Evolutionary conservation across 1,140 invertebrate species (phyloP).

Genomic region (Drosophila biarmipes): DNA sequence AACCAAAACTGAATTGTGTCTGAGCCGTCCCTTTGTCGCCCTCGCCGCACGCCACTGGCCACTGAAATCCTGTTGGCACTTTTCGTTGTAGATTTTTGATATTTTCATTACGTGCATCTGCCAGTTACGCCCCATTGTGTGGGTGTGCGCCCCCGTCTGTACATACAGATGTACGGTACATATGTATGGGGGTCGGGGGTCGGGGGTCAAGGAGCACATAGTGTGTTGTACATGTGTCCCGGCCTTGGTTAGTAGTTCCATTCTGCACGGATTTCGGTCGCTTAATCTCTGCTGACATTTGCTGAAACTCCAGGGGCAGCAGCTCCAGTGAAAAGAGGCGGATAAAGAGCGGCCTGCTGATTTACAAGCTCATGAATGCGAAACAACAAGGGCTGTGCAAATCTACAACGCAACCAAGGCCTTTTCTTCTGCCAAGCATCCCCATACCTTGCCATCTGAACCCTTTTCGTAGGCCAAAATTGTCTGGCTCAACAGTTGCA

Average conservation of each 20-base stretch:
- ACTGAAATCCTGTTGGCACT: constrained; percentile 62
- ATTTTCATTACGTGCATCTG: constrained; percentile 81
- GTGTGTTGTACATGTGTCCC: constrained; percentile 67
- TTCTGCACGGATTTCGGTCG: constrained; percentile 56
- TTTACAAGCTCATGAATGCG: constrained; percentile 43
- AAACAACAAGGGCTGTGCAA: constrained; percentile 31
- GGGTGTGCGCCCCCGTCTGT: neutral
- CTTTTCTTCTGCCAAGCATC: neutral
- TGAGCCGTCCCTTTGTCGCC: constrained; percentile 14
- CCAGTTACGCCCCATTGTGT: constrained; percentile 59
- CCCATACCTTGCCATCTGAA: neutral
- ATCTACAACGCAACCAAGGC: constrained; percentile 16
- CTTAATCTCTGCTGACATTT: constrained; percentile 80
- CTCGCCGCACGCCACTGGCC: constrained; percentile 3
- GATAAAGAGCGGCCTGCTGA: constrained; percentile 14
- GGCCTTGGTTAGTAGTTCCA: constrained; percentile 32
- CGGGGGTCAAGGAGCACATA: constrained; percentile 45
- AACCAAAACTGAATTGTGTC: constrained; percentile 67
- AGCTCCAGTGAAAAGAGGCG: neutral
- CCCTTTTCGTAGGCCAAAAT: neutral
- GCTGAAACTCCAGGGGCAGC: constrained; percentile 28
- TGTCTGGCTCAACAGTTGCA: neutral
- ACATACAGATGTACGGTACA: neutral
- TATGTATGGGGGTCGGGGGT: constrained; percentile 1
- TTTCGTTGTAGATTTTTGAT: constrained; percentile 79